A percentile compares a stretch with the other conserved stretches of the same genome.
Evolutionary conservation across 2,888 invertebrate species (phyloP).

Genomic region (Mellilla xanthometata): DNA sequence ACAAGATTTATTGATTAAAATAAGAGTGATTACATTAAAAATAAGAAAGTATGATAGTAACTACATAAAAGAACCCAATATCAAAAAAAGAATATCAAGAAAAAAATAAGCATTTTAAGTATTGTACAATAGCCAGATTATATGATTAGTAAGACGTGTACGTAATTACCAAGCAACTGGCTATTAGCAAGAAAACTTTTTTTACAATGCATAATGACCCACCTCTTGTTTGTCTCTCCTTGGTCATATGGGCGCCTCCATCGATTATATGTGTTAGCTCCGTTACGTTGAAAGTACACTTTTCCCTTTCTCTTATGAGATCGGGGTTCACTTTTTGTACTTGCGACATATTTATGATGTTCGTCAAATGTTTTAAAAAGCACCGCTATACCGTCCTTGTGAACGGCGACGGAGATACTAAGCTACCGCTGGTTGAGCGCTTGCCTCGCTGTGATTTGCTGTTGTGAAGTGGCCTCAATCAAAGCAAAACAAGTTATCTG

Average conservation of each 20-base stretch:
- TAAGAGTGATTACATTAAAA: no score
- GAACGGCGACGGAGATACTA: constrained; percentile 12
- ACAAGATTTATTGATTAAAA: no score
- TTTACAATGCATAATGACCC: constrained; percentile 21
- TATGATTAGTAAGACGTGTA: no score
- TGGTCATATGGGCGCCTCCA: constrained; percentile 89
- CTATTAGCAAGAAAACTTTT: background rate
- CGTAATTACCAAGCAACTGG: background rate
- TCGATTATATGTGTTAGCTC: constrained; percentile 91
- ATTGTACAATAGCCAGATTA: no score
- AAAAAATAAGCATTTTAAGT: no score
- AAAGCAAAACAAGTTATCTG: constrained; percentile 11
- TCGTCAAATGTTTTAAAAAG: background rate
- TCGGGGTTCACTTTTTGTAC: constrained; percentile 84
- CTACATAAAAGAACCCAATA: no score
- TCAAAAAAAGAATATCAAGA: no score
- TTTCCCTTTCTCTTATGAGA: constrained; percentile 87
- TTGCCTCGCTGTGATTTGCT: background rate
- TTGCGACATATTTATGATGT: constrained; percentile 41
- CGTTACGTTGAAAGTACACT: constrained; percentile 87
- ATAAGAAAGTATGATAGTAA: no score
- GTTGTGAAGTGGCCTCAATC: background rate
- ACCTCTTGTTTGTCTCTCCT: constrained; percentile 83
- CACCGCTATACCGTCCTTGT: constrained; percentile 4
- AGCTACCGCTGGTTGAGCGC: background rate